These are phyloP conservation scores for Apodemia hepburni DNA, from an alignment of 2,888 invertebrate species.

Conservation along the genomic window DNA sequence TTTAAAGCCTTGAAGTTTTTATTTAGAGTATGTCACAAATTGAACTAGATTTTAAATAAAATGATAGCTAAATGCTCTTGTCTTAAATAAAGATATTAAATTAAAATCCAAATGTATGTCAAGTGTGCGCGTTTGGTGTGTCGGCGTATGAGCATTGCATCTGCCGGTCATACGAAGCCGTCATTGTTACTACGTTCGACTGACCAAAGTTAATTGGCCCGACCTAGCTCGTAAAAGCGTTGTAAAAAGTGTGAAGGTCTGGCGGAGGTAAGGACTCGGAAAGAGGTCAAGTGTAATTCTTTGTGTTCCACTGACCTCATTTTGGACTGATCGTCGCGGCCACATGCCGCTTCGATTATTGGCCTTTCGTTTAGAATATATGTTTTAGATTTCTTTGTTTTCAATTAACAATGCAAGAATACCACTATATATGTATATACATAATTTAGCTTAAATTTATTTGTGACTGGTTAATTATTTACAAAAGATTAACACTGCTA, in stretches of 20 bases:
- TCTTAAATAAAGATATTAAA: slow-evolving; percentile 55
- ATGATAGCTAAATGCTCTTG: not conserved
- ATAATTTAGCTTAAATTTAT: no score
- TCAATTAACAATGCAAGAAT: slow-evolving; percentile 18
- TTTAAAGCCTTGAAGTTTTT: not conserved
- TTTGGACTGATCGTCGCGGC: slow-evolving; percentile 54
- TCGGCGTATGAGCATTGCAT: slow-evolving; percentile 45
- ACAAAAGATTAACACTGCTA: not conserved
- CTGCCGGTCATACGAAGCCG: slow-evolving; percentile 39
- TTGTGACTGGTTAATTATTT: no score
- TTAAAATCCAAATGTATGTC: slow-evolving; percentile 60
- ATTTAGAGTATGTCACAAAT: not conserved
- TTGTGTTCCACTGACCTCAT: slow-evolving; percentile 78
- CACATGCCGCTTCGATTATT: slow-evolving; percentile 46
- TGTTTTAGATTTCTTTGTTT: slow-evolving; percentile 47
- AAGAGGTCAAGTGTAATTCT: slow-evolving; percentile 79
- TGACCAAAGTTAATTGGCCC: slow-evolving; percentile 72
- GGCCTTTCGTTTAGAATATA: slow-evolving; percentile 57
- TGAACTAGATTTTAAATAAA: not conserved
- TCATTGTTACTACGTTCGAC: slow-evolving; percentile 55
- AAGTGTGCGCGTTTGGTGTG: slow-evolving; percentile 53
- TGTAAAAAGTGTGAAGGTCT: slow-evolving; percentile 79
- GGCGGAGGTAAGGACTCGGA: slow-evolving; percentile 77
- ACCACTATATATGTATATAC: not conserved
- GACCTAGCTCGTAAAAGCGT: slow-evolving; percentile 77